A percentile compares a stretch with the other conserved stretches of the same genome.
Conservation (phyloP, 2,797 vertebrate species). For the Acomys russatus region DNA sequence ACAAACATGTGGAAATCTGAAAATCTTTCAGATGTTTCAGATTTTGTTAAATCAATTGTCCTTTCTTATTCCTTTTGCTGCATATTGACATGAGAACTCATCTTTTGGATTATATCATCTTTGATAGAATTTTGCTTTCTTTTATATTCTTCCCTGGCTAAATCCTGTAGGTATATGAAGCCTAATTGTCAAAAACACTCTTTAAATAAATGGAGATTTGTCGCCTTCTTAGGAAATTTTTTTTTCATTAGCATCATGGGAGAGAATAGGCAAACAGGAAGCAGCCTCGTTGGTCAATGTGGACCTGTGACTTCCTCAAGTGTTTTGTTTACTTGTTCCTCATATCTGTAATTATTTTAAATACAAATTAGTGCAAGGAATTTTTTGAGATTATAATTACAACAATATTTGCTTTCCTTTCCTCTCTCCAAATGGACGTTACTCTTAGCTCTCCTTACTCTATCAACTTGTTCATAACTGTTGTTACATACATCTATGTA, state of each 20-base stretch:
- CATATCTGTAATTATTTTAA: not conserved
- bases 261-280: not conserved
- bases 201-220: not conserved
- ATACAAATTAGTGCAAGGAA: not conserved
- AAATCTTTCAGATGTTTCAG: not conserved
- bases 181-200: not conserved
- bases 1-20: not conserved
- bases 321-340: not conserved
- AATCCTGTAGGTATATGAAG: not conserved
- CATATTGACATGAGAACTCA: not conserved
- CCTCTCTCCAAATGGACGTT: too few species aligned
- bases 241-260: not conserved
- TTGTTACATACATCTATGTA: not conserved
- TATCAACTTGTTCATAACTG: not conserved
- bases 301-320: not conserved
- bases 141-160: too few species aligned
- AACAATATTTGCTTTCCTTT: not conserved
- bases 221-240: not conserved
- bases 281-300: not conserved
- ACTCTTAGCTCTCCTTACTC: not conserved
- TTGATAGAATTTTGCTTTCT: not conserved
- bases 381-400: not conserved
- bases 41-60: not conserved
- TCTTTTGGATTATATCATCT: too few species aligned
- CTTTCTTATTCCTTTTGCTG: not conserved